phyloP scores from a whole-genome alignment of 2,888 invertebrate genomes.

The Encarsia formosa region DNA sequence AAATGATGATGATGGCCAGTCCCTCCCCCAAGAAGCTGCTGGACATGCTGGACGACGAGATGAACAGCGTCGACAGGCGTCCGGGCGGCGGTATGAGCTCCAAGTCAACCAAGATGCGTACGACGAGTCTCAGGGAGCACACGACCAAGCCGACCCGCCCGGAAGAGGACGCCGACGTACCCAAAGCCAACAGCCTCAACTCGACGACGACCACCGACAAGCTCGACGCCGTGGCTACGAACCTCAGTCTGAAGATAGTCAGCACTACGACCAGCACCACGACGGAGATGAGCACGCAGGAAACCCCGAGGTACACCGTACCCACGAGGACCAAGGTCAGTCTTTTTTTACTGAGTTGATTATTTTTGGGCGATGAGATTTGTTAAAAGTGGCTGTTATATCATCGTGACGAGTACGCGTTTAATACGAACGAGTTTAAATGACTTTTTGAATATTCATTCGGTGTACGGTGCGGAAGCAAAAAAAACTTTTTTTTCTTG shows the following conservation, averaged over 20 bases:
- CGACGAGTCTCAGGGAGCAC: slow-evolving; percentile 25
- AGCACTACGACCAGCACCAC: neutral
- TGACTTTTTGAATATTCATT: no score
- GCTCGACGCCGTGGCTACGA: neutral
- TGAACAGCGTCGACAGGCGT: slow-evolving; percentile 30
- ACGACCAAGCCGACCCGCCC: slow-evolving; percentile 43
- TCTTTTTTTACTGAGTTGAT: no score
- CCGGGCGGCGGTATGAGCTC: slow-evolving; percentile 8
- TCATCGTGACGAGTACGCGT: no score
- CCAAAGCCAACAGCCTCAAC: slow-evolving; percentile 21
- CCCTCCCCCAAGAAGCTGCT: slow-evolving; percentile 15
- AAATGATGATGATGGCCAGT: no score
- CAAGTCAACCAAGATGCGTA: slow-evolving; percentile 27
- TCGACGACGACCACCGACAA: slow-evolving; percentile 5
- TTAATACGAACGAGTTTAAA: no score
- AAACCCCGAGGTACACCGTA: neutral
- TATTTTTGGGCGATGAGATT: no score
- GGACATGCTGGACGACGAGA: slow-evolving; percentile 23
- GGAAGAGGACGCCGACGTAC: slow-evolving; percentile 40
- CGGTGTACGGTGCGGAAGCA: no score
- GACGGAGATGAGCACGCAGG: neutral
- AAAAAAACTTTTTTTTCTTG: no score
- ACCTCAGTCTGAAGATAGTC: slow-evolving; percentile 19
- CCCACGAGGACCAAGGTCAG: slow-evolving; percentile 1
- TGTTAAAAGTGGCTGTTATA: no score